phyloP scores from a whole-genome alignment of 2,888 invertebrate species.

The Parapristionchus giblindavisi region DNA sequence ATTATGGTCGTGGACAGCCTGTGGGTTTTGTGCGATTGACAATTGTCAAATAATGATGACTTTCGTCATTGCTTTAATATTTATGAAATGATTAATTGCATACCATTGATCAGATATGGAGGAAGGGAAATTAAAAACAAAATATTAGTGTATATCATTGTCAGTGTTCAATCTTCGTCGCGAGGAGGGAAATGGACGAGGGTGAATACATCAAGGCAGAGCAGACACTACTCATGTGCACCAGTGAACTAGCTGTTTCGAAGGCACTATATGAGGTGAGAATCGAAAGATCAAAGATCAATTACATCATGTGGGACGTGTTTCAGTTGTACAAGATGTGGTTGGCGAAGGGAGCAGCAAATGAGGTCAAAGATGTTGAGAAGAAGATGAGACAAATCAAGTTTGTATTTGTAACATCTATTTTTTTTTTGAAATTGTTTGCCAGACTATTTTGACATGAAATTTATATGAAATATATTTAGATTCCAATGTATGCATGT shows the following conservation, averaged over 20 bases:
- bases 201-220: slow-evolving; percentile 8
- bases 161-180: slow-evolving; percentile 12
- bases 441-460: no score
- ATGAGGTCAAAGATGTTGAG: not conserved
- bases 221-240: slow-evolving; percentile 8
- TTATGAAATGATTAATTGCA: no score
- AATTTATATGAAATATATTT: no score
- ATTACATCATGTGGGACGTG: no score
- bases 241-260: not conserved
- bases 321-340: slow-evolving; percentile 13
- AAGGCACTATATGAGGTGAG: slow-evolving; percentile 11
- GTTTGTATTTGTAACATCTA: not conserved
- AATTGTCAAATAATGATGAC: no score
- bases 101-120: no score
- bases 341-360: not conserved
- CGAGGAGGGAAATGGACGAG: not conserved
- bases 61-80: no score
- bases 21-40: no score
- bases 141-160: not conserved
- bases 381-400: slow-evolving; percentile 5
- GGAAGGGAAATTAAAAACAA: not conserved
- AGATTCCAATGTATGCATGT: no score
- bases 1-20: no score
- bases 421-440: no score
- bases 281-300: no score